Base-by-base conservation (phyloP, 2,888 invertebrate species). In the Exephanes ischioxanthus region DNA sequence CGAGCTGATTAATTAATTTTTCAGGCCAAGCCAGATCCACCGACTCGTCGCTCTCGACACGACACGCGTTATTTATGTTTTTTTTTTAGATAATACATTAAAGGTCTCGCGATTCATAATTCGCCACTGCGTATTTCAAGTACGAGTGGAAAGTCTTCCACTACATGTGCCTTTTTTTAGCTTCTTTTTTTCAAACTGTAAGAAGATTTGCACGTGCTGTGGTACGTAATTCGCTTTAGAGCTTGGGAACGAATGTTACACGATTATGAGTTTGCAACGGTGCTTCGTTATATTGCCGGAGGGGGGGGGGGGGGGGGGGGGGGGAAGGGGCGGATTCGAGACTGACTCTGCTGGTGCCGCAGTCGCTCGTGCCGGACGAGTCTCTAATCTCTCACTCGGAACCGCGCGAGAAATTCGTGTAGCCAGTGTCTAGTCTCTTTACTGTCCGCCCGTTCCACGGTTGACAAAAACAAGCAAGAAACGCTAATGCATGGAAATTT, bases 201-300 rank as follows among this genome's bases (percentile, higher is more conserved):
- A 22, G 45, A n/a, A 72, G 26, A 75, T 51, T 26, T 19, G 33
- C 51, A 16, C 22, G 37, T 37, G 22, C 66, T 3, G 63, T 75
- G 48, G 63, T 37, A 66, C 22, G 45, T 51, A 66, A 63, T 76
- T 76, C 51, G 66, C 51, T 76, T 72, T 72, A 61, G 63, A 22
- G 33, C n/a, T 26, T 63, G 41, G 33, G 72, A 58, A 80, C 66
- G 61, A 71, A 66, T 63, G 37, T 80, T 55, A 63, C 53, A 41
- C 63, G 63, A 72, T 72, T 79, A 79, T 80, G 66, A 72, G 66
- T 72, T 72, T 58, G 41, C 58, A 58, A 22, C 48, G 33, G 70
- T 55, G 72, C 37, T 76, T 66, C 30, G 66, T 51, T 33, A 63
- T 66, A 76, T 53, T 66, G 22, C 37, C 51, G 22, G 0, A 4